Conservation (phyloP, 2,888 invertebrate genomes). For the Caenorhabditis angaria region DNA sequence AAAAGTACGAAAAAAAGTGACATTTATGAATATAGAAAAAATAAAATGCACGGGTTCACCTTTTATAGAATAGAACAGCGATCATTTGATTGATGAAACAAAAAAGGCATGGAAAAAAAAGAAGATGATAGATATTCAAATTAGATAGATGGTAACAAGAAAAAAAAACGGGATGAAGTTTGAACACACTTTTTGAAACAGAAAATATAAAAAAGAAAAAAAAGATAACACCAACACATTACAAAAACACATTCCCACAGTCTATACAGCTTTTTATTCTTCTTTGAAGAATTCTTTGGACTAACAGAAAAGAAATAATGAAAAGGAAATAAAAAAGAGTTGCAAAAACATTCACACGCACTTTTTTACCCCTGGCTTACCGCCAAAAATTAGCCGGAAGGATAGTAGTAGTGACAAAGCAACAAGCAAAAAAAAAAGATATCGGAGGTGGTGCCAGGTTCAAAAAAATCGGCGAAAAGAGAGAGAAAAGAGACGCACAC, state of each 20-base stretch:
- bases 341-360: neutral
- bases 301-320: neutral
- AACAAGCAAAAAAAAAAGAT: neutral
- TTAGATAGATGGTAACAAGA: neutral
- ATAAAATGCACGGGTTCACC: neutral
- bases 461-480: neutral
- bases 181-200: neutral
- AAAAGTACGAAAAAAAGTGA: neutral
- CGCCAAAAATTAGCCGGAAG: neutral
- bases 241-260: neutral
- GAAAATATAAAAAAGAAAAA: neutral
- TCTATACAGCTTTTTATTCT: neutral
- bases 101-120: neutral
- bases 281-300: too few relatives aligned
- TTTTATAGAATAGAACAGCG: neutral
- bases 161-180: neutral
- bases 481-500: neutral
- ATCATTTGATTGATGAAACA: constrained; percentile 2
- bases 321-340: neutral
- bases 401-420: neutral
- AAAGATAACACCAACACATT: neutral
- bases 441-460: constrained; percentile 4
- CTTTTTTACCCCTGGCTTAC: constrained; percentile 2
- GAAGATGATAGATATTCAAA: neutral
- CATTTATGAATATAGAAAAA: neutral